Percentiles rank a stretch among this genome's conserved stretches.
Conservation (phyloP, 2,797 vertebrate species). For the Tangara arthus region DNA sequence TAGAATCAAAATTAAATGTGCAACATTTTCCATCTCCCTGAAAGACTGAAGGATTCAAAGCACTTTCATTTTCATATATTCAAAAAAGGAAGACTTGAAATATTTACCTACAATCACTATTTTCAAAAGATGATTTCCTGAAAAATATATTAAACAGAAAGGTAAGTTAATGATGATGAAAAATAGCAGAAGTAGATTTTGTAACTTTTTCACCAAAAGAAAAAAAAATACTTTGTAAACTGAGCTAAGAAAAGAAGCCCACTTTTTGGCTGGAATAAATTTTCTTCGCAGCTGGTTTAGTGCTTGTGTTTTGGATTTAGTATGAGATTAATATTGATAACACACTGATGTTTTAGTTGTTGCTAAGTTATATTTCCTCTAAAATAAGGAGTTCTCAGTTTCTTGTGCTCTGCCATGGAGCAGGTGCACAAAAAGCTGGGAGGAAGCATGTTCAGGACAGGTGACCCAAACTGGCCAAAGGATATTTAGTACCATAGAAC, state of each 20-base stretch:
- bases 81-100: neutral
- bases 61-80: neutral
- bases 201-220: slow-evolving; percentile 62
- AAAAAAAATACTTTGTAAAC: neutral
- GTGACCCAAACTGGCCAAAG: neutral
- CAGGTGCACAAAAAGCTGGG: neutral
- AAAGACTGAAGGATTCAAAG: neutral
- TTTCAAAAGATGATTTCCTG: slow-evolving; percentile 70
- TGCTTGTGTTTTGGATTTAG: neutral
- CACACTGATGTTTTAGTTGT: neutral
- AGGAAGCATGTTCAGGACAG: neutral
- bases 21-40: neutral
- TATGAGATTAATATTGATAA: neutral
- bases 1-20: neutral
- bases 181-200: slow-evolving; percentile 72
- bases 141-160: slow-evolving; percentile 75
- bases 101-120: slow-evolving; percentile 66
- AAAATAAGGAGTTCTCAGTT: neutral
- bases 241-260: neutral
- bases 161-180: slow-evolving; percentile 72
- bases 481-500: fast-evolving
- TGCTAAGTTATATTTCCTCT: neutral
- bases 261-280: neutral
- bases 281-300: neutral
- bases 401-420: neutral